These are phyloP conservation scores for Palythoa caribaeorum DNA, from an alignment of 92 coral and sea anemone species.

Conservation along the genomic window DNA sequence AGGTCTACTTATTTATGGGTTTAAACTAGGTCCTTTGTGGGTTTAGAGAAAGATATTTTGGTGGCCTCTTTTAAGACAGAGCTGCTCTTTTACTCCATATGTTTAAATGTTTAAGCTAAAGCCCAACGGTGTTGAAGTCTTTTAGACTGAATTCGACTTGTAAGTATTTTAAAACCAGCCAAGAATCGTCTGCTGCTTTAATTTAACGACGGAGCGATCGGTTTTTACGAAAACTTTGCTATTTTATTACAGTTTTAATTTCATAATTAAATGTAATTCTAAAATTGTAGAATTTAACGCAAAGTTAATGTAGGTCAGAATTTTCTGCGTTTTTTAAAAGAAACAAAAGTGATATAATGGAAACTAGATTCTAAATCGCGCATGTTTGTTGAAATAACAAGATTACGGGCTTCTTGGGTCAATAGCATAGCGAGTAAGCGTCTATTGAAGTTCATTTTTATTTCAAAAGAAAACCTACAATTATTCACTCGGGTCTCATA, in stretches of 20 bases:
- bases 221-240: too few relatives aligned
- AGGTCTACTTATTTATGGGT: slow-evolving; percentile 2
- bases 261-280: too few relatives aligned
- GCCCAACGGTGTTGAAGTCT: too few relatives aligned
- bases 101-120: too few relatives aligned
- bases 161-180: too few relatives aligned
- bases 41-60: background rate
- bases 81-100: background rate
- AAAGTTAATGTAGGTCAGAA: too few relatives aligned
- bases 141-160: too few relatives aligned
- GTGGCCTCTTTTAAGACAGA: background rate
- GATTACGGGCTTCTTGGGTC: background rate
- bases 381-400: background rate
- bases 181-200: too few relatives aligned
- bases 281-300: too few relatives aligned
- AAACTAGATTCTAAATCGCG: background rate
- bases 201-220: too few relatives aligned
- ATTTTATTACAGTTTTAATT: background rate
- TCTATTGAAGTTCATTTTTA: background rate
- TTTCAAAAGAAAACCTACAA: background rate
- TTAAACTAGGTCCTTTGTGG: background rate
- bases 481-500: background rate
- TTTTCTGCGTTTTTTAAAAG: background rate
- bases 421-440: background rate
- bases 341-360: background rate